Evolutionary conservation across 2,797 vertebrate genomes (phyloP), one percentile per base, ranked within the genome.

Genomic region (Urosaurus nigricauda): DNA sequence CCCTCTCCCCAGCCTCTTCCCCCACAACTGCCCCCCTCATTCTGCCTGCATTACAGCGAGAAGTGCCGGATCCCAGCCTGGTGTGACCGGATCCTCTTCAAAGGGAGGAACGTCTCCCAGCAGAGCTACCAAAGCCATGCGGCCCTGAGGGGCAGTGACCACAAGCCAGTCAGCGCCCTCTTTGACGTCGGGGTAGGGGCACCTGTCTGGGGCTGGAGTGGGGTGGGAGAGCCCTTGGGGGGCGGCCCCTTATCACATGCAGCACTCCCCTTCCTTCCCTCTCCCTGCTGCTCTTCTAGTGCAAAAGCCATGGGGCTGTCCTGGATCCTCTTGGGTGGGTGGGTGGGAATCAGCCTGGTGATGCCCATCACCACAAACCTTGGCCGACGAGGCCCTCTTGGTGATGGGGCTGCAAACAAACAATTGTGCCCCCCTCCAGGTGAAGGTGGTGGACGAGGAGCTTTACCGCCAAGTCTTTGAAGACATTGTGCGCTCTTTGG

Each of bases 11-110:
- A 1, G 24, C 1, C 26, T 17, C 70, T 32, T 32, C 32, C 24
- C 19, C 3, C 63, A 16, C 63, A 2, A 21, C 24, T 26, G 65
- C 9, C n/a, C 71, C 6, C 75, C 21, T 32, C n/a, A 51, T 9
- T 84, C 14, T 63, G n/a, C n/a, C 19, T 1, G 1, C 21, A 51
- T 90, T 92, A 68, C 35, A 99, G 99, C 95, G 99, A 99, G 95
- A 99, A 99, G 93, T 99, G 98, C 75, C 98, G 99, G 0, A 97
- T 97, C 5, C 99, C 99, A 32, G 99, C 99, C 0, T 99, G 99
- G 99, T 99, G 99, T 73, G 99, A 99, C 91, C 98, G 99, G 14
- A 97, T 99, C 84, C 98, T 99, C 87, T 99, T 98, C 98, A 98
- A 96, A 94, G 99, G 99, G 60, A 98, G 98, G 93, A 97, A 97